A percentile compares a stretch with the other conserved stretches of the same genome.
Evolutionary conservation across 2,888 invertebrate species (phyloP).

Genomic region (Drosophila quinaria): DNA sequence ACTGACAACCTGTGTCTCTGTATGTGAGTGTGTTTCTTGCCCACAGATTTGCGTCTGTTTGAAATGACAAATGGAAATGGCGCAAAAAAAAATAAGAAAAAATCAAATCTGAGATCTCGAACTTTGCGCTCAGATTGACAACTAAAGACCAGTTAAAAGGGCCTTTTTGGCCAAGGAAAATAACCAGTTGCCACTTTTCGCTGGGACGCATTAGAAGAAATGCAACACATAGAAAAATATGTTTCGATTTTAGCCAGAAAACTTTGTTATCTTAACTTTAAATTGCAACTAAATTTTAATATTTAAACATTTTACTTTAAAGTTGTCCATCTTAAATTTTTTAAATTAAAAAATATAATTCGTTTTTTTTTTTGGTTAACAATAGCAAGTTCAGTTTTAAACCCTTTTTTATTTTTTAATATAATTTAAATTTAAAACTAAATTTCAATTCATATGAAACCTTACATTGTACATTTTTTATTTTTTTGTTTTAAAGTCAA

Average conservation of each 20-base stretch:
- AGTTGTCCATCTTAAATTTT: too few relatives aligned
- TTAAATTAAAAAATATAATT: too few relatives aligned
- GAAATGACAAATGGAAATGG: slow-evolving; percentile 58
- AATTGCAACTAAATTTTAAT: background rate
- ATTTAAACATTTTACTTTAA: slow-evolving; percentile 13
- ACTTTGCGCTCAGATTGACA: slow-evolving; percentile 15
- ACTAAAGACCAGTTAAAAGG: slow-evolving; percentile 17
- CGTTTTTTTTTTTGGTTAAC: too few relatives aligned
- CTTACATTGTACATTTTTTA: too few relatives aligned
- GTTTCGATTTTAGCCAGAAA: background rate
- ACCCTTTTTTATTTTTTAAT: too few relatives aligned
- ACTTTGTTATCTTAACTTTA: background rate
- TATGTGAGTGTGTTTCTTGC: slow-evolving; percentile 1
- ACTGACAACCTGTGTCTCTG: slow-evolving; percentile 10
- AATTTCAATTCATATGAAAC: too few relatives aligned
- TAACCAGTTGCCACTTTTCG: slow-evolving; percentile 25
- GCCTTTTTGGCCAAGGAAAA: slow-evolving; percentile 8
- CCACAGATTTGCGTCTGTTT: slow-evolving; percentile 47
- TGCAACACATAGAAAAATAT: too few relatives aligned
- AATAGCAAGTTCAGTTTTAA: too few relatives aligned
- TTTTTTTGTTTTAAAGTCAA: too few relatives aligned
- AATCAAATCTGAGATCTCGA: slow-evolving; percentile 10
- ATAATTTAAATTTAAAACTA: too few relatives aligned
- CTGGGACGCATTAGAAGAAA: slow-evolving; percentile 28
- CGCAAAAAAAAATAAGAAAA: slow-evolving; percentile 36